phyloP scores from a whole-genome alignment of 2,797 vertebrate species.

The Picus viridis region DNA sequence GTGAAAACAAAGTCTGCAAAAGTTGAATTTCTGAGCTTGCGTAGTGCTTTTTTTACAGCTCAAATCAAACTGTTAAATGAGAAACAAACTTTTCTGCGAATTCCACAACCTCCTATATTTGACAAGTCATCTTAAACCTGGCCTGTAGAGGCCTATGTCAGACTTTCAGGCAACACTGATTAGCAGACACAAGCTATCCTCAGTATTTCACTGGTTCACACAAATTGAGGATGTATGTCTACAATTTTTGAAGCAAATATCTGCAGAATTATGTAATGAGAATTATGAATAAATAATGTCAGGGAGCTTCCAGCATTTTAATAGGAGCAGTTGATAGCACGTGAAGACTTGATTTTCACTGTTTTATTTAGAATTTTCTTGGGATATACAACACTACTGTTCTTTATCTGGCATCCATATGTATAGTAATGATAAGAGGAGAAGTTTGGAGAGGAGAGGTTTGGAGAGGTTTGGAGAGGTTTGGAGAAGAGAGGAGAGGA shows the following conservation, averaged over 20 bases:
- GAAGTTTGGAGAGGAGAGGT: too few relatives aligned
- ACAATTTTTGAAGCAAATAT: constrained; percentile 10
- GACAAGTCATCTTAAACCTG: not conserved
- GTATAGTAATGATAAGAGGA: too few relatives aligned
- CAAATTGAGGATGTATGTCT: not conserved
- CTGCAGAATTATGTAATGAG: constrained; percentile 7
- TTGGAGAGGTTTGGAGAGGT: too few relatives aligned
- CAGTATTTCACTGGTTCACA: not conserved
- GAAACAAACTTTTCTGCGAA: not conserved
- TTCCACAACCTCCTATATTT: not conserved
- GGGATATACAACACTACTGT: not conserved
- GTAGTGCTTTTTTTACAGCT: not conserved
- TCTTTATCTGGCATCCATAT: not conserved
- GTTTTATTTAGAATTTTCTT: not conserved
- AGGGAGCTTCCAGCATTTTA: not conserved
- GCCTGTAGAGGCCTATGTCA: not conserved
- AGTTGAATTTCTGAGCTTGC: not conserved
- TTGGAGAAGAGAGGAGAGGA: too few relatives aligned
- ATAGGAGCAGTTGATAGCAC: not conserved
- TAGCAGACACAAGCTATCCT: not conserved
- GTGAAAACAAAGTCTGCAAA: not conserved
- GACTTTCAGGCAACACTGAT: not conserved
- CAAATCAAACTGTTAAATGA: not conserved
- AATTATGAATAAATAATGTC: not conserved
- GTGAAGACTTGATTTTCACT: not conserved